Conservation (phyloP, 2,888 invertebrate species). For the Hipparchia sbordonii region DNA sequence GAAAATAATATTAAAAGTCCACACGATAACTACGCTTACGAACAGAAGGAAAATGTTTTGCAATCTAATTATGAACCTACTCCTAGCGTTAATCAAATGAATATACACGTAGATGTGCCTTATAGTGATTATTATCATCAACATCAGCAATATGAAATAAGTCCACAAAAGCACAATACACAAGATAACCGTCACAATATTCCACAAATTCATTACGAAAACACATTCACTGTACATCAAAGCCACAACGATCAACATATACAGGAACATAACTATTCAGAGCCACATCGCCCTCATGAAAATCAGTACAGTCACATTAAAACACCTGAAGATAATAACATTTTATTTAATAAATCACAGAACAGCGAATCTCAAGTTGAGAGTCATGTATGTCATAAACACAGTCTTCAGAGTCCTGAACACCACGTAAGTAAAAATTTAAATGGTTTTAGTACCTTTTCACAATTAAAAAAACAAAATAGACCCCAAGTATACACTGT, state of each 20-base stretch:
- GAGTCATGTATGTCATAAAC: slow-evolving; percentile 2
- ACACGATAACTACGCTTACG: slow-evolving; percentile 13
- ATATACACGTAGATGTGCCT: not conserved
- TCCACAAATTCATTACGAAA: slow-evolving; percentile 31
- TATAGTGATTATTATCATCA: slow-evolving; percentile 3
- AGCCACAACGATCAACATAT: slow-evolving; percentile 7
- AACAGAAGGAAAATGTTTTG: slow-evolving; percentile 25
- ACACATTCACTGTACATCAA: not conserved
- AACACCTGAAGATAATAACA: slow-evolving; percentile 40
- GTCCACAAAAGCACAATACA: slow-evolving; percentile 37
- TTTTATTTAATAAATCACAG: slow-evolving; percentile 37
- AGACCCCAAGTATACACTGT: slow-evolving; percentile 53
- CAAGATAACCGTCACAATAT: slow-evolving; percentile 36
- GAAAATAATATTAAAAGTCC: not conserved
- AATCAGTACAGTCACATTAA: slow-evolving; percentile 33
- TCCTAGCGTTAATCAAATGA: slow-evolving; percentile 21
- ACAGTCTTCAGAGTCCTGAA: slow-evolving; percentile 12
- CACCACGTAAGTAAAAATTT: slow-evolving; percentile 18
- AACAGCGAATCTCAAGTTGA: slow-evolving; percentile 23
- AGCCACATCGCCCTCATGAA: slow-evolving; percentile 34
- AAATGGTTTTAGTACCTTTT: slow-evolving; percentile 22
- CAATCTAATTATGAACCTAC: slow-evolving; percentile 31
- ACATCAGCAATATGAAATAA: slow-evolving; percentile 40
- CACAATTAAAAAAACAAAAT: slow-evolving; percentile 33
- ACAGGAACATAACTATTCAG: slow-evolving; percentile 17